Conservation (phyloP, 1,140 invertebrate species). For the Bombus huntii region DNA sequence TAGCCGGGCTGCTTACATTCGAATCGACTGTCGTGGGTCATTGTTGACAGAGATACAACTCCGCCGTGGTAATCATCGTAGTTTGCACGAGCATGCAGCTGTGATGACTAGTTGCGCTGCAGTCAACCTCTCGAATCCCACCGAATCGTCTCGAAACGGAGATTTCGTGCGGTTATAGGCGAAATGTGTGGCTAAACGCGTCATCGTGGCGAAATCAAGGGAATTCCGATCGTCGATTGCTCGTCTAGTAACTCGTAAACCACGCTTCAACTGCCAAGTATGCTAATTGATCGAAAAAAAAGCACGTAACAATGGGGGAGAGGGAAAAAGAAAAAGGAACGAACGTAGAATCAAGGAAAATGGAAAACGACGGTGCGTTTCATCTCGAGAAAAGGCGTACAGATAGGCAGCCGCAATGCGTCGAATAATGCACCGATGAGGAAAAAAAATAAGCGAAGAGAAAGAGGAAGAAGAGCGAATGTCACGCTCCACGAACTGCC, state of each 20-base stretch:
- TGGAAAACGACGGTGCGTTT: conserved; percentile 23
- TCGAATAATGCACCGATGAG: conserved; percentile 65
- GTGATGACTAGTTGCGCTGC: conserved; percentile 23
- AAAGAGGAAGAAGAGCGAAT: conserved; percentile 64
- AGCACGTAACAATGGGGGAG: too few relatives aligned
- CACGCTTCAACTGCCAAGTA: background rate
- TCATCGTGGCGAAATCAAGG: conserved; percentile 18
- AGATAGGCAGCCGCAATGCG: conserved; percentile 64
- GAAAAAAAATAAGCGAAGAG: conserved; percentile 10
- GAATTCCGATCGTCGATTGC: background rate
- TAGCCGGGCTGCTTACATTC: background rate
- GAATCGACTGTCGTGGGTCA: conserved; percentile 6
- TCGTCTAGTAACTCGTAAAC: background rate
- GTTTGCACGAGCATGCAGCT: conserved; percentile 45
- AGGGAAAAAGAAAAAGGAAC: too few relatives aligned
- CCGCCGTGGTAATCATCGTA: conserved; percentile 59
- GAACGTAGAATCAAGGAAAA: background rate
- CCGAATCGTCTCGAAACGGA: conserved; percentile 47
- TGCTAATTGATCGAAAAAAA: background rate
- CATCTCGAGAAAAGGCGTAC: conserved; percentile 47
- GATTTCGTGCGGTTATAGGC: background rate
- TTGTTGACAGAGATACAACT: conserved; percentile 32
- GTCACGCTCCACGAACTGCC: conserved; percentile 62
- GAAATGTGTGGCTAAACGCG: conserved; percentile 9
- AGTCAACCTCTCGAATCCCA: conserved; percentile 46